A percentile compares a stretch with the other conserved stretches of the same genome.
phyloP scores from a whole-genome alignment of 1,140 invertebrate genomes.

The Microplitis mediator region DNA sequence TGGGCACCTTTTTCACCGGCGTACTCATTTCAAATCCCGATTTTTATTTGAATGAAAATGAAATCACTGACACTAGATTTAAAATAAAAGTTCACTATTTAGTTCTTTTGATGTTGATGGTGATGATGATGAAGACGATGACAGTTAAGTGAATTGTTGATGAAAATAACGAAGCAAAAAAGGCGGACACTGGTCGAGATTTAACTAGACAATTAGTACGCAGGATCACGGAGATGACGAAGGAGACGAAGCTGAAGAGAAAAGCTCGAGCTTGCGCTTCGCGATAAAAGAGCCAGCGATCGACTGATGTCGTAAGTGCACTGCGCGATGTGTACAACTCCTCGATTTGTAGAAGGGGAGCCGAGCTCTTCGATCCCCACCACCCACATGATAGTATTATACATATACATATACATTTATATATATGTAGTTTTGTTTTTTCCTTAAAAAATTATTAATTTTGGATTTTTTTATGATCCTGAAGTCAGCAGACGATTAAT shows the following conservation, averaged over 20 bases:
- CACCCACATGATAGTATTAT: neutral
- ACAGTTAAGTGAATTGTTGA: neutral
- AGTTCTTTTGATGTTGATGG: neutral
- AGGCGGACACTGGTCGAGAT: neutral
- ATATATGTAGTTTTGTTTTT: too few species aligned
- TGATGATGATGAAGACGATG: too few species aligned
- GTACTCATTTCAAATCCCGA: conserved; percentile 58
- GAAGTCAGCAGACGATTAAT: too few species aligned
- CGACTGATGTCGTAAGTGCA: conserved; percentile 42
- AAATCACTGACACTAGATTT: neutral
- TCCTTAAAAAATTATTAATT: too few species aligned
- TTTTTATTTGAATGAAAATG: conserved; percentile 19
- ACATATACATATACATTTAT: too few species aligned
- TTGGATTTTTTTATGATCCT: too few species aligned
- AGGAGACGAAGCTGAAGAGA: neutral
- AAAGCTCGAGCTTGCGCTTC: conserved; percentile 29
- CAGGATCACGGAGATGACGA: neutral
- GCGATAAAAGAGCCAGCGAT: conserved; percentile 41
- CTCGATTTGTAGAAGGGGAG: conserved; percentile 36
- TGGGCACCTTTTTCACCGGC: conserved; percentile 91
- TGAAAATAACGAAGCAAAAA: neutral
- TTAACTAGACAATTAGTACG: neutral
- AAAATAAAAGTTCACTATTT: neutral
- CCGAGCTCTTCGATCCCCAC: conserved; percentile 2
- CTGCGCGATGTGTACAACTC: conserved; percentile 22